Percentiles rank a stretch among this genome's conserved stretches.
Evolutionary conservation across 2,888 invertebrate species (phyloP).

Genomic region (Dynastes maya): DNA sequence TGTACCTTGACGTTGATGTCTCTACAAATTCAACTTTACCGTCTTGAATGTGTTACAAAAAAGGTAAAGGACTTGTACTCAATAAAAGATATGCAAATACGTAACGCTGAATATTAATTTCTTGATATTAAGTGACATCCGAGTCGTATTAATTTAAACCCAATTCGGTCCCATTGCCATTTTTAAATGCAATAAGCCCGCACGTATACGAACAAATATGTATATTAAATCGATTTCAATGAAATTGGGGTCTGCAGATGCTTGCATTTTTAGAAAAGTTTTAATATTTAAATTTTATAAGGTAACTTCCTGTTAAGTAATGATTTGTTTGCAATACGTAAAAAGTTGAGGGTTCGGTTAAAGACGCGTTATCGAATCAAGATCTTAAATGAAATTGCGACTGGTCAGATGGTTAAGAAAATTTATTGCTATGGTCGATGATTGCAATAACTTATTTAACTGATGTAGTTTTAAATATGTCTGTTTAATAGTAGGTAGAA

Average conservation of each 20-base stretch:
- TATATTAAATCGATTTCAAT: slow-evolving; percentile 3
- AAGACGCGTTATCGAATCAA: neutral
- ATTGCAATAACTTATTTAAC: neutral
- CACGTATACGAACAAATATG: too few relatives aligned
- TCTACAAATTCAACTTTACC: slow-evolving; percentile 7
- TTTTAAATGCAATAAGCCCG: too few relatives aligned
- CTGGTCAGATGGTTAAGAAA: neutral
- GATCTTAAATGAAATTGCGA: neutral
- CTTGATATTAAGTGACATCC: slow-evolving; percentile 4
- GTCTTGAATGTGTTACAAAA: neutral
- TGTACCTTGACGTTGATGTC: neutral
- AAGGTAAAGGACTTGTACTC: neutral
- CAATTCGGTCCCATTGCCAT: neutral
- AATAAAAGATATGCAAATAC: neutral
- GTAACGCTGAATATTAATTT: slow-evolving; percentile 16
- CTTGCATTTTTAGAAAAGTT: slow-evolving; percentile 21
- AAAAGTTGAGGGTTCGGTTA: neutral
- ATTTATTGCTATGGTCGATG: neutral
- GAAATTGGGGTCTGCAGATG: slow-evolving; percentile 15
- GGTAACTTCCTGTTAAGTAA: neutral
- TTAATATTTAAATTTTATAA: slow-evolving; percentile 36
- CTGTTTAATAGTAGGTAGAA: too few relatives aligned
- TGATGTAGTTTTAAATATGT: neutral
- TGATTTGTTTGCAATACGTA: neutral
- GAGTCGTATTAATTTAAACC: slow-evolving; percentile 6